Percentiles rank a stretch among this genome's conserved stretches.
These are phyloP conservation scores for Chrysaora quinquecirrha DNA, from an alignment of 30 jellyfish, hydroid and myxozoan species.

Conservation along the genomic window DNA sequence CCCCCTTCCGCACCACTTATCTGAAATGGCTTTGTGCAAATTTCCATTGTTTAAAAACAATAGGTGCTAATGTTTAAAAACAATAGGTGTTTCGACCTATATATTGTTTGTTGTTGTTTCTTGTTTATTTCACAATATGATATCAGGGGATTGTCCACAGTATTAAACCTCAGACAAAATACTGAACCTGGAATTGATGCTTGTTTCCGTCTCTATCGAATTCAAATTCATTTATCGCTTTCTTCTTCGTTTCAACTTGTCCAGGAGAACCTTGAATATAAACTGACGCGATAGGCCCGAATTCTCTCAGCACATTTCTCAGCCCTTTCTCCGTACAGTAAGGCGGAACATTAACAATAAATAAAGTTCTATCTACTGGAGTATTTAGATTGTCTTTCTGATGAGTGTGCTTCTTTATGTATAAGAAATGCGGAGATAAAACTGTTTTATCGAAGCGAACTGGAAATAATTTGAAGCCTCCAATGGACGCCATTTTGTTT, in stretches of 20 bases:
- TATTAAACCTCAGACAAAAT: too few relatives aligned
- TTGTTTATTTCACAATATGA: too few relatives aligned
- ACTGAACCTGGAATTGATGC: too few relatives aligned
- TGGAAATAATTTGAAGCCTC: conserved; percentile 43
- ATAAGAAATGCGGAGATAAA: conserved; percentile 34
- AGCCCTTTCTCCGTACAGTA: conserved; percentile 55
- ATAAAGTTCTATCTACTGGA: conserved; percentile 46
- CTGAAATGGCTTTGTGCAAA: too few relatives aligned
- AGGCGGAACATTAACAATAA: conserved; percentile 70
- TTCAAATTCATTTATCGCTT: too few relatives aligned
- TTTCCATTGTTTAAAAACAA: too few relatives aligned
- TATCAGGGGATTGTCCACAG: too few relatives aligned
- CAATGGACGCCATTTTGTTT: conserved; percentile 51
- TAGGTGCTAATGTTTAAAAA: too few relatives aligned
- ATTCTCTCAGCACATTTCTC: conserved; percentile 19
- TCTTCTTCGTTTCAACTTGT: conserved; percentile 8
- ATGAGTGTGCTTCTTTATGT: conserved; percentile 49
- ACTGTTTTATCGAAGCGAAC: conserved; percentile 30
- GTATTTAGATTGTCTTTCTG: conserved; percentile 25
- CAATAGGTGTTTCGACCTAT: too few relatives aligned
- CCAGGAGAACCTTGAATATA: conserved; percentile 47
- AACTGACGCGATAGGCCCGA: conserved; percentile 42
- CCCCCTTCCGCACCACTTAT: too few relatives aligned
- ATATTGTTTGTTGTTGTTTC: too few relatives aligned
- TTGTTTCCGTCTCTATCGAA: too few relatives aligned